Percentiles rank a stretch among this genome's conserved stretches.
Evolutionary conservation across 2,797 vertebrate genomes (phyloP).

Genomic region (Vultur gryphus): DNA sequence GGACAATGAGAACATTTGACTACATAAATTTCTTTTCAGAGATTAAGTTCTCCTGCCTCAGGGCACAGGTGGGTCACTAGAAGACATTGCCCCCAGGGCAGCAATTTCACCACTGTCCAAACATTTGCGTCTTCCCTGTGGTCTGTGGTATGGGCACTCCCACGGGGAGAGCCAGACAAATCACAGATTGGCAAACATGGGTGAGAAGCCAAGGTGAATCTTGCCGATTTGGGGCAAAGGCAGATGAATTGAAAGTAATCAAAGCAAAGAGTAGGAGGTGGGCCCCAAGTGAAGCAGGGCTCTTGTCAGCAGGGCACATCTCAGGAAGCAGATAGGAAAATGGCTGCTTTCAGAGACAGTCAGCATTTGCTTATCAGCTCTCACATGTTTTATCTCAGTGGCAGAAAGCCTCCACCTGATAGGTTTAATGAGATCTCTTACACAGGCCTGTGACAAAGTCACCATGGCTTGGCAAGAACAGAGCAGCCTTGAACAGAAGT

Average conservation of each 20-base stretch:
- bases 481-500: background rate
- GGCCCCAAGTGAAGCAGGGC: background rate
- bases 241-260: background rate
- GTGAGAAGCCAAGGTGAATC: background rate
- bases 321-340: background rate
- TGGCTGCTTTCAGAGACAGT: background rate
- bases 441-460: background rate
- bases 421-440: background rate
- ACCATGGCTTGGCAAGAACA: background rate
- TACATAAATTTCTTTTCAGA: background rate
- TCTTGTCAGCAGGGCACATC: background rate
- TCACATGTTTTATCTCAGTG: background rate
- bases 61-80: background rate
- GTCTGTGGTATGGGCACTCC: background rate
- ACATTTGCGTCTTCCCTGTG: background rate
- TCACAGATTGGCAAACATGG: background rate
- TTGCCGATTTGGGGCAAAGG: background rate
- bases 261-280: background rate
- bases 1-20: background rate
- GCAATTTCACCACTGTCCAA: background rate
- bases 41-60: background rate
- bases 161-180: background rate
- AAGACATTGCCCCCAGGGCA: background rate
- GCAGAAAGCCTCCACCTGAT: background rate
- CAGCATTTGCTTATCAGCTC: slow-evolving; percentile 47